A percentile compares a stretch with the other conserved stretches of the same genome.
Evolutionary conservation across 2,888 invertebrate genomes (phyloP).

Genomic region (Phortica magna): DNA sequence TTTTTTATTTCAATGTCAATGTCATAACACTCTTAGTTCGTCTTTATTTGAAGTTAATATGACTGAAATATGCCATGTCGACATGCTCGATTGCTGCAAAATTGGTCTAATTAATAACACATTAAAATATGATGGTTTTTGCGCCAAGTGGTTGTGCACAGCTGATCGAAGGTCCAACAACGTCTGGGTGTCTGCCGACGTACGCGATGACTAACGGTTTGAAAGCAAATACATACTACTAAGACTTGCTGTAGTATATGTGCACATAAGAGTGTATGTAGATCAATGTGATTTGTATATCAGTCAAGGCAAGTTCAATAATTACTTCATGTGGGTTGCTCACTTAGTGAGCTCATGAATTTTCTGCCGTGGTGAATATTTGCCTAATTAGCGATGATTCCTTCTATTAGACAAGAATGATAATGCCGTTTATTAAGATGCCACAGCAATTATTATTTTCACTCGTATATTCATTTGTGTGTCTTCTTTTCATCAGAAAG

Average conservation of each 20-base stretch:
- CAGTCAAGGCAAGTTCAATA: slow-evolving; percentile 38
- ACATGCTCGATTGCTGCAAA: neutral
- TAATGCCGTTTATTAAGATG: neutral
- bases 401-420: neutral
- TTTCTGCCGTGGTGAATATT: neutral
- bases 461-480: too few relatives aligned
- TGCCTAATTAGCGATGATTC: neutral
- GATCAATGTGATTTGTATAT: neutral
- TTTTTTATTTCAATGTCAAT: neutral
- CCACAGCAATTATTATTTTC: too few relatives aligned
- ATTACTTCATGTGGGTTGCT: neutral
- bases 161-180: neutral
- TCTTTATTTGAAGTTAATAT: neutral
- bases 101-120: slow-evolving; percentile 13
- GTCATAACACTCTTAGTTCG: neutral
- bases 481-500: too few relatives aligned
- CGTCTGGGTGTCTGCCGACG: neutral
- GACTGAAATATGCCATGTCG: neutral
- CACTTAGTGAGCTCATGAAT: neutral
- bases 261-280: too few relatives aligned
- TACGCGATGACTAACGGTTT: neutral
- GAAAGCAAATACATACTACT: neutral
- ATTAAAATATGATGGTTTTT: slow-evolving; percentile 4
- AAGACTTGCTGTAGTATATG: too few relatives aligned
- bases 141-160: neutral